These are phyloP conservation scores for Morpho deidamia DNA, from an alignment of 2,888 invertebrate genomes.

Conservation along the genomic window DNA sequence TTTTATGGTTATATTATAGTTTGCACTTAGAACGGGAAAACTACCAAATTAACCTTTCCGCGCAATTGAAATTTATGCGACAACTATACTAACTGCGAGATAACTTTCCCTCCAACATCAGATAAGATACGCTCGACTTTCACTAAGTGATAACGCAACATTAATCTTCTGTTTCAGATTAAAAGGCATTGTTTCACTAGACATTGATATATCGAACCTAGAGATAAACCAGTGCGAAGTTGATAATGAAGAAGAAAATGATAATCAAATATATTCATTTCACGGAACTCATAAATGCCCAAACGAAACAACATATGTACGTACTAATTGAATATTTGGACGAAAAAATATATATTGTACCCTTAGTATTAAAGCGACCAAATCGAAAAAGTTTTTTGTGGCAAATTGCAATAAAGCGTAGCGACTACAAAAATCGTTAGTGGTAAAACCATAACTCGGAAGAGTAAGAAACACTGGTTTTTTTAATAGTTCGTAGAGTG, in stretches of 20 bases:
- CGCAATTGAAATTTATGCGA: no score
- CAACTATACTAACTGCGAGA: not conserved
- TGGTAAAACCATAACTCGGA: no score
- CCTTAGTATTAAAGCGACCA: no score
- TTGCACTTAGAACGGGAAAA: no score
- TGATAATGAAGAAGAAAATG: constrained; percentile 40
- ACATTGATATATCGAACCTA: constrained; percentile 88
- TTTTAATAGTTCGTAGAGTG: no score
- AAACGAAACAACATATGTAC: constrained; percentile 87
- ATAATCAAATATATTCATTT: constrained; percentile 87
- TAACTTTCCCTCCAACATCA: constrained; percentile 12
- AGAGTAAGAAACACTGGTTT: no score
- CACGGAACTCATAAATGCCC: constrained; percentile 95
- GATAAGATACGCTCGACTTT: constrained; percentile 7
- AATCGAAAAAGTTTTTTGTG: no score
- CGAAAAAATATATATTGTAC: no score
- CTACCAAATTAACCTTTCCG: no score
- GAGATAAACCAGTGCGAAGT: constrained; percentile 93
- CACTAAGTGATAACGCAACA: constrained; percentile 12
- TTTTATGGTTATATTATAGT: no score
- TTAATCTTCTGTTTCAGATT: constrained; percentile 41
- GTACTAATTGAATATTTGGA: constrained; percentile 29
- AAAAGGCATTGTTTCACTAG: constrained; percentile 78
- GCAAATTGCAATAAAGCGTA: no score
- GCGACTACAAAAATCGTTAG: no score